These are phyloP conservation scores for Archips xylosteana DNA, from an alignment of 2,888 invertebrate genomes.

Conservation along the genomic window DNA sequence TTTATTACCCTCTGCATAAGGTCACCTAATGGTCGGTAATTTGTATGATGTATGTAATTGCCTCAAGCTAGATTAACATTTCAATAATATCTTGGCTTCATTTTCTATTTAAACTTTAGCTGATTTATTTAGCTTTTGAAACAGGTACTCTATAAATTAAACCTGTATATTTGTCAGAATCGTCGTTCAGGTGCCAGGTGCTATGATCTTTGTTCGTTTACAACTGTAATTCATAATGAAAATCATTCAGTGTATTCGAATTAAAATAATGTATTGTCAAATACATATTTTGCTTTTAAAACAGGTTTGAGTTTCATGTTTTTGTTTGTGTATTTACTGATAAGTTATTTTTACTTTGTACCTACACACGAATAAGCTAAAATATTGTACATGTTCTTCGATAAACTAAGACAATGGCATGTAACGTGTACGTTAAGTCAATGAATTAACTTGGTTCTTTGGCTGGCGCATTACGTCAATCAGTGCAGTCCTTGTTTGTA, in stretches of 20 bases:
- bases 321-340: no score
- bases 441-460: slow-evolving; percentile 21
- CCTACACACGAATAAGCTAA: neutral
- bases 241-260: no score
- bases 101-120: neutral
- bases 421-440: slow-evolving; percentile 9
- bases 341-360: no score
- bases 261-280: no score
- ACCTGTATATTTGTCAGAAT: neutral
- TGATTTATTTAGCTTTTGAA: neutral
- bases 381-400: neutral
- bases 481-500: slow-evolving; percentile 37
- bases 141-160: no score
- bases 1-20: slow-evolving; percentile 26
- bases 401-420: slow-evolving; percentile 23
- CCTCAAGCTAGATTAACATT: neutral
- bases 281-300: no score
- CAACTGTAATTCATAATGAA: no score
- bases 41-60: slow-evolving; percentile 20
- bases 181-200: no score
- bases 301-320: no score
- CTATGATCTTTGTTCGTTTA: no score
- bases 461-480: slow-evolving; percentile 33
- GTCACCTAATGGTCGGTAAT: slow-evolving; percentile 19
- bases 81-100: neutral